phyloP scores from a whole-genome alignment of 2,113 vertebrate species.

The Pimephales promelas region DNA sequence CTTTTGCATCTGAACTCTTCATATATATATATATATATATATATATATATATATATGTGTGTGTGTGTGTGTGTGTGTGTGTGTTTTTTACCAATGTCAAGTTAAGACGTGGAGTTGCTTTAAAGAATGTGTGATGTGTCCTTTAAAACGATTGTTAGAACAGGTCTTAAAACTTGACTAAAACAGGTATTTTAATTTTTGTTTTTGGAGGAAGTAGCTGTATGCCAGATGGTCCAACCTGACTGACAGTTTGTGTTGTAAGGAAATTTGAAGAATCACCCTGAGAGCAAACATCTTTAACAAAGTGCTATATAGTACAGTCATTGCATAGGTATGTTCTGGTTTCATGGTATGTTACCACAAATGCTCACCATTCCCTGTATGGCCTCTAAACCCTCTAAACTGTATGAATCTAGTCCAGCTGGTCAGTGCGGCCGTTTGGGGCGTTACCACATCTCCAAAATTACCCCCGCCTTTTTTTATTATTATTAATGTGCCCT shows the following conservation, averaged over 20 bases:
- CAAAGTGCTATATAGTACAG: not conserved
- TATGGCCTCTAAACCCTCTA: not conserved
- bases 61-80: no score
- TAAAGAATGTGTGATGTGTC: not conserved
- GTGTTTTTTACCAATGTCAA: no score
- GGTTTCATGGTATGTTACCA: not conserved
- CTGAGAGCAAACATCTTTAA: not conserved
- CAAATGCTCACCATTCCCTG: not conserved
- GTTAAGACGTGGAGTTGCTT: not conserved
- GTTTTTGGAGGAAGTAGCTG: not conserved
- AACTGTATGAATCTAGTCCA: not conserved
- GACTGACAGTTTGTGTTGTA: not conserved
- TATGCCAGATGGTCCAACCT: not conserved
- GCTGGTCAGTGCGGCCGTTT: not conserved
- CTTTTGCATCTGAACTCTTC: no score
- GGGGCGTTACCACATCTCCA: not conserved
- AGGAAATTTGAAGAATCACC: not conserved
- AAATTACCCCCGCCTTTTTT: not conserved
- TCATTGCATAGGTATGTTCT: not conserved
- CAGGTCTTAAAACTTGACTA: not conserved
- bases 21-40: no score
- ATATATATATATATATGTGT: no score
- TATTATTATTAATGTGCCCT: no score
- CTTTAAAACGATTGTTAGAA: not conserved
- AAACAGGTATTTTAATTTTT: conserved; percentile 1